Percentiles rank a stretch among this genome's conserved stretches.
These are phyloP conservation scores for Urophycis tenuis DNA, from an alignment of 2,797 vertebrate genomes.

Conservation along the genomic window DNA sequence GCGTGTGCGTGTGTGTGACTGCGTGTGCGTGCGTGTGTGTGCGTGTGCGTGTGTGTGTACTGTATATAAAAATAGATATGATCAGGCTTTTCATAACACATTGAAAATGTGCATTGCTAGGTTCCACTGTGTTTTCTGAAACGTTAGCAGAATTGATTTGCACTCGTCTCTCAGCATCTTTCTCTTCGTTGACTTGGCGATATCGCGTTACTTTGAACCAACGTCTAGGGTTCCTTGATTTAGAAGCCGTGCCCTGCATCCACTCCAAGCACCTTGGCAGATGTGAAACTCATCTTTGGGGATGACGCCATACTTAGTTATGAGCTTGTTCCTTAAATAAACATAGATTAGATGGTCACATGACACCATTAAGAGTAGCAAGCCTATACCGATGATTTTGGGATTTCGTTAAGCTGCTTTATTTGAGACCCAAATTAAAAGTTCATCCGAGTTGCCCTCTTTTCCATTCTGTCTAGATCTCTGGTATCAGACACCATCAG, in stretches of 20 bases:
- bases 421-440: constrained; percentile 47
- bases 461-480: constrained; percentile 23
- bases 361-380: constrained; percentile 35
- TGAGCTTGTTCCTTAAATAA: constrained; percentile 42
- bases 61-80: too few relatives aligned
- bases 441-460: constrained; percentile 44
- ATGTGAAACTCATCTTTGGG: constrained; percentile 52
- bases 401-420: constrained; percentile 64
- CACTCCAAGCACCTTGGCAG: constrained; percentile 42
- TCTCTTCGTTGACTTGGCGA: neutral
- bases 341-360: constrained; percentile 45
- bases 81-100: neutral
- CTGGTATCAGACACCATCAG: neutral
- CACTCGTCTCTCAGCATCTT: neutral
- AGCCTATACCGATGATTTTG: constrained; percentile 38
- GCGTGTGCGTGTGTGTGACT: too few relatives aligned
- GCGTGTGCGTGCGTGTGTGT: too few relatives aligned
- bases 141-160: neutral
- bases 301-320: constrained; percentile 45
- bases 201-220: neutral
- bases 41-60: too few relatives aligned
- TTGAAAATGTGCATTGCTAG: neutral
- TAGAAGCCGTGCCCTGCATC: constrained; percentile 31
- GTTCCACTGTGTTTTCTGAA: neutral
- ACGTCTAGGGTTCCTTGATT: constrained; percentile 21